These are phyloP conservation scores for Brassicogethes aeneus DNA, from an alignment of 2,888 invertebrate species.

Conservation along the genomic window DNA sequence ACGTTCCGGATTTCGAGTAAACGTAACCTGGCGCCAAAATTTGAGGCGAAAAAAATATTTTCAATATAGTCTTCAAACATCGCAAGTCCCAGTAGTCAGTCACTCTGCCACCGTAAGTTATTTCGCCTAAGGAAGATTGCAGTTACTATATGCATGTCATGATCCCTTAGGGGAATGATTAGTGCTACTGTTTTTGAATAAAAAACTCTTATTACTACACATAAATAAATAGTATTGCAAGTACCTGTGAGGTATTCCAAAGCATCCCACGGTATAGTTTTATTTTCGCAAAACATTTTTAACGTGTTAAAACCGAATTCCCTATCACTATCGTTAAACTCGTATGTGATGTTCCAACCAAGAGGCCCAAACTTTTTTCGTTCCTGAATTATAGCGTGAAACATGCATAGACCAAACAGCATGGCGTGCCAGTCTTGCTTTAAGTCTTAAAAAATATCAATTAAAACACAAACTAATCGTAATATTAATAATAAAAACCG, in stretches of 20 bases:
- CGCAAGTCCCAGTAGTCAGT: conserved; percentile 91
- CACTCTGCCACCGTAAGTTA: conserved; percentile 90
- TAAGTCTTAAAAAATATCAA: conserved; percentile 44
- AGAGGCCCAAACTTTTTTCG: conserved; percentile 84
- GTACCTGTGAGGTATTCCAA: conserved; percentile 77
- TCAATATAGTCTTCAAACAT: conserved; percentile 73
- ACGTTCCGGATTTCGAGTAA: conserved; percentile 67
- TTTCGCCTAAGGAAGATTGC: conserved; percentile 61
- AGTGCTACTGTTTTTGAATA: too few relatives aligned
- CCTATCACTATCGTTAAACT: conserved; percentile 88
- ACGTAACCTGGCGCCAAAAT: conserved; percentile 54
- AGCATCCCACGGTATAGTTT: conserved; percentile 79
- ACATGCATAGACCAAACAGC: conserved; percentile 79
- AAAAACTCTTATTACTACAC: too few relatives aligned
- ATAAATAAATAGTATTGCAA: too few relatives aligned
- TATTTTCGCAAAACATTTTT: conserved; percentile 67
- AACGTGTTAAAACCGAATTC: conserved; percentile 81
- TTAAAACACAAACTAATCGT: background rate
- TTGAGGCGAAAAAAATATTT: conserved; percentile 66
- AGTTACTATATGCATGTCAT: too few relatives aligned
- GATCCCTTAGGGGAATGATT: too few relatives aligned
- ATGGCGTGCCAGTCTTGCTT: conserved; percentile 63
- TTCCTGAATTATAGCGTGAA: conserved; percentile 89
- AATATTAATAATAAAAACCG: conserved; percentile 3
- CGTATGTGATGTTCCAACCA: conserved; percentile 91